A percentile compares a stretch with the other conserved stretches of the same genome.
Evolutionary conservation across 2,797 vertebrate species (phyloP).

Genomic region (Limosa lapponica): DNA sequence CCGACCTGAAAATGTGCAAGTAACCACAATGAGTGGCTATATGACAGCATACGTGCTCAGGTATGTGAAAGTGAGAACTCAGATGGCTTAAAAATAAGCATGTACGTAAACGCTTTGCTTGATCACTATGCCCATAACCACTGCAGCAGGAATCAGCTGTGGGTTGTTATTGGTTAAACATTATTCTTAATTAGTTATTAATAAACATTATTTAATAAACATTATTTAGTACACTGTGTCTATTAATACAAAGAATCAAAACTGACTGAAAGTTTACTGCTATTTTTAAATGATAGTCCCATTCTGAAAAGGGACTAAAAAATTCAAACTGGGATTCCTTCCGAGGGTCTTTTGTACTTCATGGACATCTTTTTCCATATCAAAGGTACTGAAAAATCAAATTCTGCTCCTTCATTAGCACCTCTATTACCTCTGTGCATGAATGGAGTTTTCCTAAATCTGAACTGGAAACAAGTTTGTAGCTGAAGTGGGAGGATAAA

Average conservation of each 20-base stretch:
- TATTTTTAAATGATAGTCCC: not conserved
- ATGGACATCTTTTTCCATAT: not conserved
- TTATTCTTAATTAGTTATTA: not conserved
- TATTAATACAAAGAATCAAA: not conserved
- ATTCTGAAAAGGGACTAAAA: not conserved
- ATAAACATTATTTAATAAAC: not conserved
- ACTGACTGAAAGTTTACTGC: not conserved
- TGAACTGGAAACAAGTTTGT: not conserved
- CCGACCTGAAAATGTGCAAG: slow-evolving; percentile 83
- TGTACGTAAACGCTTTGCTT: accelerated
- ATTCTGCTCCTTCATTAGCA: not conserved
- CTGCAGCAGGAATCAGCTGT: not conserved
- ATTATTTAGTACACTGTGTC: not conserved
- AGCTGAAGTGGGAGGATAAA: not conserved
- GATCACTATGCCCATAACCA: not conserved
- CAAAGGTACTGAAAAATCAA: not conserved
- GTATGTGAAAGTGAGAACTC: not conserved
- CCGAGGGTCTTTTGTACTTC: not conserved
- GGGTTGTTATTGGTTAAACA: not conserved
- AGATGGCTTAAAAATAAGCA: not conserved
- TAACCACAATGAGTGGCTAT: not conserved
- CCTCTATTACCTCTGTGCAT: not conserved
- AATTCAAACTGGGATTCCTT: not conserved
- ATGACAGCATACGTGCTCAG: accelerated
- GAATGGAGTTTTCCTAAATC: not conserved